These are phyloP conservation scores for Cavia porcellus DNA, from an alignment of 2,113 vertebrate species.

Conservation along the genomic window DNA sequence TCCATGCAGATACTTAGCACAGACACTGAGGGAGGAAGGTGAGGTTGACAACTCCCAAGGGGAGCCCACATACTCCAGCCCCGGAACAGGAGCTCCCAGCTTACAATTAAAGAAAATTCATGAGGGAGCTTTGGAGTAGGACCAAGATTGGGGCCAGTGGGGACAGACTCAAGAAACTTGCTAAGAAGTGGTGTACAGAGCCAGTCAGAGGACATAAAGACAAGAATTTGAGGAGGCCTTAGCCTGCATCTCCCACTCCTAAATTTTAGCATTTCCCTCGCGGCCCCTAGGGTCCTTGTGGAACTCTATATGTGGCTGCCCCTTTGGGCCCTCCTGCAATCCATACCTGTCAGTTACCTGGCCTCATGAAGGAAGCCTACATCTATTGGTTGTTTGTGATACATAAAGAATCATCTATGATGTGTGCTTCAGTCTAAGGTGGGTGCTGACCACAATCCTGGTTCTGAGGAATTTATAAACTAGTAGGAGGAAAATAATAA, in stretches of 20 bases:
- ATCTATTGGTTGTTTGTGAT: not conserved
- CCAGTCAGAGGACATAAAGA: not conserved
- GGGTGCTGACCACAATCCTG: not conserved
- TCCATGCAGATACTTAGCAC: not conserved
- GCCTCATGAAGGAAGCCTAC: not conserved
- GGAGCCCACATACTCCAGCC: not conserved
- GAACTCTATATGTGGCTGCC: not conserved
- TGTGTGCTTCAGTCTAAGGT: not conserved
- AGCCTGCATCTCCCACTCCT: not conserved
- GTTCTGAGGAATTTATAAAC: not conserved
- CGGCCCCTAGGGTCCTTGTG: no score
- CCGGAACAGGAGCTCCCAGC: slow-evolving; percentile 48
- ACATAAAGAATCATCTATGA: not conserved
- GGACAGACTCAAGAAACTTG: not conserved
- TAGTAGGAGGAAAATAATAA: not conserved
- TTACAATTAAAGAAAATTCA: slow-evolving; percentile 59
- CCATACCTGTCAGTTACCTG: not conserved
- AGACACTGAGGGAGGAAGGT: not conserved
- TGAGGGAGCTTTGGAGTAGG: not conserved
- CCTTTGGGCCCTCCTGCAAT: not conserved
- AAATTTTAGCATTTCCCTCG: not conserved
- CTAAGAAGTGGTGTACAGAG: not conserved
- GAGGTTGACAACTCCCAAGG: not conserved
- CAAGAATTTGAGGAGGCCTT: not conserved
- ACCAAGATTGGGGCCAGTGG: not conserved